Evolutionary conservation across 2,888 invertebrate genomes (phyloP).

Genomic region (Thera britannica): DNA sequence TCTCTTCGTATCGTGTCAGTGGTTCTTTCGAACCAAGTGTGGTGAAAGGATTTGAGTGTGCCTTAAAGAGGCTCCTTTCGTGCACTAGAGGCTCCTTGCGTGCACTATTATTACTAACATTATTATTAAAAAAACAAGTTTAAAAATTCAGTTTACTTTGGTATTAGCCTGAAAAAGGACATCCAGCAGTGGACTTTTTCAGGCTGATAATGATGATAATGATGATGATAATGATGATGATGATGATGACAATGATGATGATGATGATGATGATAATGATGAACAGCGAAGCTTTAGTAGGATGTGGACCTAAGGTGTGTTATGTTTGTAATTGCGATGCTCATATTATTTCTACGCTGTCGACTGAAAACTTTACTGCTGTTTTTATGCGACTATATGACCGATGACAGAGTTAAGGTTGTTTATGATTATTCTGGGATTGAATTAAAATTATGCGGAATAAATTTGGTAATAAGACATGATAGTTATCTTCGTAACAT

Average conservation of each 20-base stretch:
- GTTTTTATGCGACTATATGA: constrained; percentile 73
- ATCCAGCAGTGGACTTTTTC: too few species aligned
- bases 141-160: too few species aligned
- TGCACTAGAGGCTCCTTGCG: too few species aligned
- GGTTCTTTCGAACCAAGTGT: too few species aligned
- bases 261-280: background rate
- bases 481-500: constrained; percentile 64
- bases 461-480: constrained; percentile 69
- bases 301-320: constrained; percentile 52
- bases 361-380: constrained; percentile 75
- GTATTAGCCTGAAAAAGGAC: too few species aligned
- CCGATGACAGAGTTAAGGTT: constrained; percentile 81
- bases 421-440: constrained; percentile 71
- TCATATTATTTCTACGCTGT: constrained; percentile 74
- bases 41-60: too few species aligned
- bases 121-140: too few species aligned
- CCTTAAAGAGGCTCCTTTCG: too few species aligned
- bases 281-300: constrained; percentile 7
- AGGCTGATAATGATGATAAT: too few species aligned
- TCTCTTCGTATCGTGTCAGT: too few species aligned
- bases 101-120: too few species aligned
- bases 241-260: background rate
- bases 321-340: constrained; percentile 79
- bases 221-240: background rate
- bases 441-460: constrained; percentile 70